Evolutionary conservation across 1,140 invertebrate genomes (phyloP).

Genomic region (Semibalanus balanoides): DNA sequence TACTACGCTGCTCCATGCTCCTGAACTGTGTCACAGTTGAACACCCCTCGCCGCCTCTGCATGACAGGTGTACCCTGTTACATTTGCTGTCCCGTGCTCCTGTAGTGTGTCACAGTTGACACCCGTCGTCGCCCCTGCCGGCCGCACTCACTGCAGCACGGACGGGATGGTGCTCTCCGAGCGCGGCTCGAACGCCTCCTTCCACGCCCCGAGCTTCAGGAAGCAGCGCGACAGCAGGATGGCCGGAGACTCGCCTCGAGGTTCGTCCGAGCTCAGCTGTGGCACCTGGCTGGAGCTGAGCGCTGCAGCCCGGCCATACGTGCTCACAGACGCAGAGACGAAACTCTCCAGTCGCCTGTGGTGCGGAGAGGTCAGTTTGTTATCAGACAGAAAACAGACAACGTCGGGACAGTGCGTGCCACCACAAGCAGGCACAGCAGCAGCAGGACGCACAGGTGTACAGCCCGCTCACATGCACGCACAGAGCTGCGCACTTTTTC

Average conservation of each 20-base stretch:
- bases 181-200: slow-evolving; percentile 25
- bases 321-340: background rate
- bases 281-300: background rate
- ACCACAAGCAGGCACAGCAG: too few relatives aligned
- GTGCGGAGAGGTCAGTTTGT: background rate
- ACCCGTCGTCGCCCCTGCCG: too few relatives aligned
- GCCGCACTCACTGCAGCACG: background rate
- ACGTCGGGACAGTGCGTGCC: too few relatives aligned
- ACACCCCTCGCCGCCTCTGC: too few relatives aligned
- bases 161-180: background rate
- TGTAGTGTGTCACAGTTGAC: too few relatives aligned
- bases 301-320: background rate
- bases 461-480: background rate
- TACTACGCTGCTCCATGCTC: too few relatives aligned
- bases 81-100: too few relatives aligned
- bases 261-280: background rate
- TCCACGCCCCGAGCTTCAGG: slow-evolving; percentile 13
- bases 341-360: background rate
- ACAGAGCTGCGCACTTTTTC: too few relatives aligned
- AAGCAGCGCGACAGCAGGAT: slow-evolving; percentile 15
- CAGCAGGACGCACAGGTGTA: too few relatives aligned
- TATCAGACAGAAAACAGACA: too few relatives aligned
- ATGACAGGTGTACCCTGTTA: too few relatives aligned
- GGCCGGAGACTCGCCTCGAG: background rate
- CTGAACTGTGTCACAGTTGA: too few relatives aligned